phyloP scores from a whole-genome alignment of 2,888 invertebrate species.

The Argyresthia goedartella region DNA sequence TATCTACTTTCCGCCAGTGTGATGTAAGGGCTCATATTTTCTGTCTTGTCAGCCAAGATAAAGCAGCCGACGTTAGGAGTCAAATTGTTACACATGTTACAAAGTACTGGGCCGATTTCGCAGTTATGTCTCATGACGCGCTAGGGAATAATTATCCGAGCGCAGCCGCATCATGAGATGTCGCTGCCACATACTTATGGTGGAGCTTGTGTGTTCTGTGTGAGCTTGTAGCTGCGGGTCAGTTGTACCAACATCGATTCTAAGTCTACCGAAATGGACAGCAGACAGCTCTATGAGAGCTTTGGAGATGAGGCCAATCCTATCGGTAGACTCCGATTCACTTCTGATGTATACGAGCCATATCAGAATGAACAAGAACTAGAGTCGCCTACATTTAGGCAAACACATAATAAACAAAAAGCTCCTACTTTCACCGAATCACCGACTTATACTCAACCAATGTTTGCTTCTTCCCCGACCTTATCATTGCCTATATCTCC shows the following conservation, averaged over 20 bases:
- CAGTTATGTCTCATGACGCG: no score
- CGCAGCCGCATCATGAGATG: not conserved
- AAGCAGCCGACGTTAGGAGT: no score
- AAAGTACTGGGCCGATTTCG: no score
- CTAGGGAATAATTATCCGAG: not conserved
- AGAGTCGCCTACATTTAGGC: not conserved
- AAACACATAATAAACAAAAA: no score
- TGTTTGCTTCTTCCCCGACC: not conserved
- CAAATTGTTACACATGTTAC: no score
- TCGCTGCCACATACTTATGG: not conserved
- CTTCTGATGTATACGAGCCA: not conserved
- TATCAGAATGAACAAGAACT: not conserved
- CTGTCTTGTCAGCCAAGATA: no score
- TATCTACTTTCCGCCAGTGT: no score
- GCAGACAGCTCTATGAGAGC: not conserved
- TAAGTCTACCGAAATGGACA: not conserved
- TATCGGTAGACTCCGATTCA: not conserved
- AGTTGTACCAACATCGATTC: not conserved
- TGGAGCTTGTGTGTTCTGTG: no score
- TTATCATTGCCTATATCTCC: not conserved
- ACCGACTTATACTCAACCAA: not conserved
- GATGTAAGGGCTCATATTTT: no score
- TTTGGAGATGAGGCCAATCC: not conserved
- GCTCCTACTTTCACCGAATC: not conserved
- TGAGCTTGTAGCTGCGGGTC: not conserved